These are phyloP conservation scores for Macrosiphum euphorbiae DNA, from an alignment of 2,888 invertebrate species.

Conservation along the genomic window DNA sequence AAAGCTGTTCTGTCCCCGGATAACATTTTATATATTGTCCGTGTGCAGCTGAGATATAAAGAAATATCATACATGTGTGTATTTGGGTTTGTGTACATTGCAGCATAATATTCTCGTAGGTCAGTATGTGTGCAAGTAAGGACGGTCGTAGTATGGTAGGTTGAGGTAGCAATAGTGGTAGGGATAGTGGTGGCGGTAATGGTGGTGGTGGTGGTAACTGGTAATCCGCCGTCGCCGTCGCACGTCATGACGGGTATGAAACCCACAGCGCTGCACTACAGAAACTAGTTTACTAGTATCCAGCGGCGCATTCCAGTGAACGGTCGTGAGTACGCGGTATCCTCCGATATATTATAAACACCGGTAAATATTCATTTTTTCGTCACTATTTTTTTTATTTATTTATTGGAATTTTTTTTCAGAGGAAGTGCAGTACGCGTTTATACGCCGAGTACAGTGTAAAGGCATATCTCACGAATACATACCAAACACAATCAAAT, in stretches of 20 bases:
- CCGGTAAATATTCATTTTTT: background rate
- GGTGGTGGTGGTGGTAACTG: background rate
- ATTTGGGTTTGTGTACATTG: no score
- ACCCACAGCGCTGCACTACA: background rate
- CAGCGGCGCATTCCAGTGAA: background rate
- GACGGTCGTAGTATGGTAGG: background rate
- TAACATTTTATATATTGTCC: no score
- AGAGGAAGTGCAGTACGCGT: background rate
- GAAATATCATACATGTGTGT: no score
- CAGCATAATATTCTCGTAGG: no score
- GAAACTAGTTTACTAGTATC: background rate
- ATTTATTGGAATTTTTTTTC: background rate
- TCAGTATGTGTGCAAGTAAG: background rate
- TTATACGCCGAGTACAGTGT: background rate
- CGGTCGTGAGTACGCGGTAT: background rate
- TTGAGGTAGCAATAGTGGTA: background rate
- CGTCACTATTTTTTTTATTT: background rate
- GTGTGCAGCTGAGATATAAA: no score
- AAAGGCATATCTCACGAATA: background rate
- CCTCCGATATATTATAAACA: background rate
- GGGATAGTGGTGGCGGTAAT: background rate
- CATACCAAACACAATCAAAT: no score
- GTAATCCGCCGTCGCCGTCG: background rate
- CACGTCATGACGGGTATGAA: background rate
- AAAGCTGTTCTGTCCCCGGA: no score